Conservation (phyloP, 2,888 invertebrate genomes). For the Anarsia innoxiella region DNA sequence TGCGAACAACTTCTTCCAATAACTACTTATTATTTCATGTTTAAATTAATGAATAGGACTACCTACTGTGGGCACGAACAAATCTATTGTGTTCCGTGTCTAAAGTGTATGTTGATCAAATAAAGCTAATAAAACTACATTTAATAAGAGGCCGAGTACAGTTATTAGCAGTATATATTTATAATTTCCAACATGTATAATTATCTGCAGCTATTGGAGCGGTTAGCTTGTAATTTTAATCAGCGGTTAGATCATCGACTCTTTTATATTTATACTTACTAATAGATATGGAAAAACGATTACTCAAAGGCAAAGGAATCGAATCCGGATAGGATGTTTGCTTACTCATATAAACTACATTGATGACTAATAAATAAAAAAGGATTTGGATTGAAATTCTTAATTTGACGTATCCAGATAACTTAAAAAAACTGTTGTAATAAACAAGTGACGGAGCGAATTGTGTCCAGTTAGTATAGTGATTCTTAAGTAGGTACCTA, state of each 20-base stretch:
- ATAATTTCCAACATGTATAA: conserved; percentile 33
- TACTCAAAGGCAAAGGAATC: conserved; percentile 35
- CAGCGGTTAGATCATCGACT: conserved; percentile 41
- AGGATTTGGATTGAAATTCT: no score
- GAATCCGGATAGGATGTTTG: conserved; percentile 33
- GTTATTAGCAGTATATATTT: conserved; percentile 9
- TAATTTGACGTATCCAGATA: no score
- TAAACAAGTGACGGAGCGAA: no score
- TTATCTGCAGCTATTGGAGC: conserved; percentile 35
- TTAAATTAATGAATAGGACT: no score
- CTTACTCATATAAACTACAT: conserved; percentile 34
- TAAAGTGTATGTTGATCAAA: no score
- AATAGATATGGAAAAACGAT: conserved; percentile 33
- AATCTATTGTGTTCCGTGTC: no score
- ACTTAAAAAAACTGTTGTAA: no score
- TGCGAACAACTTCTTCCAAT: conserved; percentile 30
- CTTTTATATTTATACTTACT: conserved; percentile 23
- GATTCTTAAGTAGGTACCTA: no score
- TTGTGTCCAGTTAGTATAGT: no score
- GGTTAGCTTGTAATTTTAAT: conserved; percentile 38
- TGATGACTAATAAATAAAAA: conserved; percentile 31
- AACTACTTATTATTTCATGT: no score
- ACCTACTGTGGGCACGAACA: no score
- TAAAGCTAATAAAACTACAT: conserved; percentile 8
- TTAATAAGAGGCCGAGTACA: conserved; percentile 6